Evolutionary conservation across 2,888 invertebrate genomes (phyloP).

Genomic region (Cinara cedri): DNA sequence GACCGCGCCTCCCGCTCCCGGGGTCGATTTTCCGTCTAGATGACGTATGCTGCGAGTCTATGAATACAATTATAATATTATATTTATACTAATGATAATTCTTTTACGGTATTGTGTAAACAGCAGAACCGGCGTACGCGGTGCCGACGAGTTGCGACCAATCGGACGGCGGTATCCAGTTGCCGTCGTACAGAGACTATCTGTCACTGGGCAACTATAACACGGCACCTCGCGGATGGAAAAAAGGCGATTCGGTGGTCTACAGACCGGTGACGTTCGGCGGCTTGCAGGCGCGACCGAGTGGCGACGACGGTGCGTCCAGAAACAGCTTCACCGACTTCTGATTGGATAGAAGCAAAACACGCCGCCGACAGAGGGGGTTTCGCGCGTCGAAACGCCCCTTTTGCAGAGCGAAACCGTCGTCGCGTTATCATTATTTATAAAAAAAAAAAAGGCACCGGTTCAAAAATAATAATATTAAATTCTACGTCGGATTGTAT

Average conservation of each 20-base stretch:
- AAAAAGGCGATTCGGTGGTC: conserved; percentile 69
- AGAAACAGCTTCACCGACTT: conserved; percentile 49
- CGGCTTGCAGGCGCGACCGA: background rate
- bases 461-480: too few species aligned
- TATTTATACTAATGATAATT: too few species aligned
- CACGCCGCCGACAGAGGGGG: background rate
- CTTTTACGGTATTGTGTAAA: too few species aligned
- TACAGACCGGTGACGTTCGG: conserved; percentile 76
- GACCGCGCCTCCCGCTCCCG: too few species aligned
- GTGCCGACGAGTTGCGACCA: background rate
- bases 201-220: conserved; percentile 74
- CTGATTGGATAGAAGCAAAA: too few species aligned
- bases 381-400: background rate
- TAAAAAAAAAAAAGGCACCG: too few species aligned
- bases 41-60: too few species aligned
- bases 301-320: background rate
- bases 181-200: conserved; percentile 59
- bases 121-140: background rate
- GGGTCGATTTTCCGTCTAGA: too few species aligned
- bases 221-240: conserved; percentile 84
- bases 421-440: too few species aligned
- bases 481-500: too few species aligned
- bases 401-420: background rate
- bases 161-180: background rate
- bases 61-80: too few species aligned